Percentiles rank a stretch among this genome's conserved stretches.
phyloP scores from a whole-genome alignment of 2,797 vertebrate species.

The Arnoldichthys spilopterus region DNA sequence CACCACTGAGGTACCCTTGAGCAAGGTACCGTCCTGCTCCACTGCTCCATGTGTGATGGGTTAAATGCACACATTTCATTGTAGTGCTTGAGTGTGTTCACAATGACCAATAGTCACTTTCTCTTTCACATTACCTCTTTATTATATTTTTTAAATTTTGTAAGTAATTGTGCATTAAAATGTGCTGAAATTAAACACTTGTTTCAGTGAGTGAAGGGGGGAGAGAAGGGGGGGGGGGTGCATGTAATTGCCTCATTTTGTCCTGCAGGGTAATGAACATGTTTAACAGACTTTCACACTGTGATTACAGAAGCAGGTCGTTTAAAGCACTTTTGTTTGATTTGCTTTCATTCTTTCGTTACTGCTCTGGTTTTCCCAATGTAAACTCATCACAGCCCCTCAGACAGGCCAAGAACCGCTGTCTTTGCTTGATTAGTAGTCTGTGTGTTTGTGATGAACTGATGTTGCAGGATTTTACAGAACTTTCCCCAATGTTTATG shows the following conservation, averaged over 20 bases:
- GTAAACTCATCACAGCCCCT: neutral
- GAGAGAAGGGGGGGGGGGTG: conserved; percentile 12
- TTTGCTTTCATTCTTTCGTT: conserved; percentile 41
- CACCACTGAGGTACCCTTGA: no score
- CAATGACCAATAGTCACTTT: no score
- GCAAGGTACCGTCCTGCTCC: no score
- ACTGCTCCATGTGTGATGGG: no score
- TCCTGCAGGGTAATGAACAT: neutral
- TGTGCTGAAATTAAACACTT: neutral
- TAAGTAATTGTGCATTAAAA: no score
- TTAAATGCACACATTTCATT: no score
- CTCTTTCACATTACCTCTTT: no score
- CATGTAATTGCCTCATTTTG: conserved; percentile 3
- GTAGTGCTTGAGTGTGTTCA: no score
- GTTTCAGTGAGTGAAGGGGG: neutral
- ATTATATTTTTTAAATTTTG: no score
- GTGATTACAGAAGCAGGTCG: neutral
- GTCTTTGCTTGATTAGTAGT: conserved; percentile 26
- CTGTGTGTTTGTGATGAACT: neutral
- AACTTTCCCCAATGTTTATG: neutral
- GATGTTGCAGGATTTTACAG: neutral
- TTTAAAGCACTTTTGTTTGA: conserved; percentile 27
- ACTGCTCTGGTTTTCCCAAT: conserved; percentile 21
- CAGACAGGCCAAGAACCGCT: neutral
- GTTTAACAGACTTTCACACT: conserved; percentile 14